Base-by-base conservation (phyloP, 1,140 invertebrate species). In the Hyphantria cunea region DNA sequence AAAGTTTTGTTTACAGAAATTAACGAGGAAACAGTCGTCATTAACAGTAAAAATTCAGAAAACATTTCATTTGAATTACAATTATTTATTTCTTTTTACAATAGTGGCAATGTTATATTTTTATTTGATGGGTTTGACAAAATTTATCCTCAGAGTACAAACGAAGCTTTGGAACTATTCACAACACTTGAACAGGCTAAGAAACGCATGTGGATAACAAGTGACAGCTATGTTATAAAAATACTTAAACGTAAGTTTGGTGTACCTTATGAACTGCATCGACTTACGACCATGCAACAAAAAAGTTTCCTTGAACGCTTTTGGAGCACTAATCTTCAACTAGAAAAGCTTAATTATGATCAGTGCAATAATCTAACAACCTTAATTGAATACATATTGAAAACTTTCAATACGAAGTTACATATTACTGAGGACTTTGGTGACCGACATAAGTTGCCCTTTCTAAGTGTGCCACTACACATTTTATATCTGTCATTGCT, bases 121-220 rank as follows among this genome's bases (percentile, higher is more conserved):
- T n/a, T 70, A 39, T 66, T 70, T 39, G 52, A 70, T 32, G 68
- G 53, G 11, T 70, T 66, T 49, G 59, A 66, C 34, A 44, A 44
- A 44, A 56, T 66, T 25, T 59, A 54, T 44, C 64, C 60, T 17
- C 54, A 58, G 14, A 54, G 60, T 15, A 51, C 37, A 25, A 59
- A 55, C 9, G 59, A 70, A 49, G 54, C 52, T 0, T 42, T 66
- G 6, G 15, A 39, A 39, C 11, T 70, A 47, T 33, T 70, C 9
- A 59, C 45, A 15, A 14, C 33, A 34, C 55, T 51, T 6, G 55
- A 59, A 42, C 11, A 10, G 12, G 41, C 32, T 11, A 33, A 48
- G 9, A 60, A 54, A 31, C 15, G 45, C 31, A 39, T 69, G 39
- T 69, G 67, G 67, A 42, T 69, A 11, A 56, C 62, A 13, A 56